A percentile compares a stretch with the other conserved stretches of the same genome.
These are phyloP conservation scores for Pangasius mekongensis DNA, from an alignment of 2,797 vertebrate species.

Conservation along the genomic window DNA sequence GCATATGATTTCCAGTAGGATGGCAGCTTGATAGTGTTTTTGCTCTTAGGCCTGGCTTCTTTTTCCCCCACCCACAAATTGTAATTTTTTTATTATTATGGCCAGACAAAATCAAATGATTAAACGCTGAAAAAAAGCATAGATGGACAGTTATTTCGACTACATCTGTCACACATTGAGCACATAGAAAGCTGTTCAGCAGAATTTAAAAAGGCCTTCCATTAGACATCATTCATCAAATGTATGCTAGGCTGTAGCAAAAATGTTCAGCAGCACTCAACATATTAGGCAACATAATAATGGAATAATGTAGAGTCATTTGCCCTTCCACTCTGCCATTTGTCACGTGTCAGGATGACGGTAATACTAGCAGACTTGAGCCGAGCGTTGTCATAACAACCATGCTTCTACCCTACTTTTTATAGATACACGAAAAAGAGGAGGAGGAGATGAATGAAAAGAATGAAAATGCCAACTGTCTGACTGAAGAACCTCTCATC, in stretches of 20 bases:
- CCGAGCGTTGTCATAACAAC: constrained; percentile 28
- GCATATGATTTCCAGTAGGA: constrained; percentile 9
- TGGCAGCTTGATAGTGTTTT: neutral
- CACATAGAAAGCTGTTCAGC: neutral
- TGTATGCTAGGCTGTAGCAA: neutral
- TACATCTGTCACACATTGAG: neutral
- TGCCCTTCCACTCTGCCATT: neutral
- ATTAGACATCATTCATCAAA: constrained; percentile 14
- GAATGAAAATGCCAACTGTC: constrained; percentile 86
- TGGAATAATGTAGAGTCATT: constrained; percentile 28
- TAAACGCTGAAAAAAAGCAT: neutral
- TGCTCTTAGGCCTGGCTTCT: neutral
- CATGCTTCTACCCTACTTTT: constrained; percentile 23
- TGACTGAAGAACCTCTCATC: constrained; percentile 87
- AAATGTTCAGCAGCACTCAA: constrained; percentile 6
- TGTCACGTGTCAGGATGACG: constrained; percentile 19
- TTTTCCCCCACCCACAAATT: neutral
- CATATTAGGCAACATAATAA: constrained; percentile 30
- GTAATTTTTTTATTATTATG: neutral
- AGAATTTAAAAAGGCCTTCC: neutral
- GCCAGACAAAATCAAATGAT: neutral
- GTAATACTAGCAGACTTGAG: constrained; percentile 2
- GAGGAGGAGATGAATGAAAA: constrained; percentile 94
- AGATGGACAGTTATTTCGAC: neutral
- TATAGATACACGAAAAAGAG: constrained; percentile 89